Evolutionary conservation across 2,797 vertebrate genomes (phyloP).

Genomic region (Chiloscyllium punctatum): DNA sequence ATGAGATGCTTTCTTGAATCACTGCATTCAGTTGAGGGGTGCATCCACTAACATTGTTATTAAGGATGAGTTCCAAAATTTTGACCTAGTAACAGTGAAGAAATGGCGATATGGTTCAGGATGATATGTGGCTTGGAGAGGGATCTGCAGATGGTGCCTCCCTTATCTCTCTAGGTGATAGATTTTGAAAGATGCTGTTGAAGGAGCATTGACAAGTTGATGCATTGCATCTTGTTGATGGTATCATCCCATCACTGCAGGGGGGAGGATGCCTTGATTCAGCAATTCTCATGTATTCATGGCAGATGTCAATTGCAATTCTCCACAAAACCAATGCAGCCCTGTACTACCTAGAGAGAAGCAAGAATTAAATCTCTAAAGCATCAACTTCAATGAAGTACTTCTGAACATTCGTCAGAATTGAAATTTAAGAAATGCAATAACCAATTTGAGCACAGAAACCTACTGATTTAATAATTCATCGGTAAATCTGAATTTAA

Average conservation of each 20-base stretch:
- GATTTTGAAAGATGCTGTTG: neutral
- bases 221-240: neutral
- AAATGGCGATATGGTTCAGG: neutral
- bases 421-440: neutral
- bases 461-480: neutral
- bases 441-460: neutral
- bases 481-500: neutral
- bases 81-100: neutral
- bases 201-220: neutral
- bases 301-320: neutral
- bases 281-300: neutral
- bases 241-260: neutral
- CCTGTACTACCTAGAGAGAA: neutral
- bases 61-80: neutral
- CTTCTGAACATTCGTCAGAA: neutral
- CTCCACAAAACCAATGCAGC: neutral
- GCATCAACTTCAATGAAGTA: neutral
- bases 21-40: neutral
- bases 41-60: neutral
- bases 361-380: neutral
- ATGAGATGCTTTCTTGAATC: neutral
- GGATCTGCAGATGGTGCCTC: neutral
- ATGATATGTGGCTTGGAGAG: neutral
- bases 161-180: neutral
- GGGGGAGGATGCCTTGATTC: neutral